phyloP scores from a whole-genome alignment of 23 tunicate genomes.

The Diplosoma virens region DNA sequence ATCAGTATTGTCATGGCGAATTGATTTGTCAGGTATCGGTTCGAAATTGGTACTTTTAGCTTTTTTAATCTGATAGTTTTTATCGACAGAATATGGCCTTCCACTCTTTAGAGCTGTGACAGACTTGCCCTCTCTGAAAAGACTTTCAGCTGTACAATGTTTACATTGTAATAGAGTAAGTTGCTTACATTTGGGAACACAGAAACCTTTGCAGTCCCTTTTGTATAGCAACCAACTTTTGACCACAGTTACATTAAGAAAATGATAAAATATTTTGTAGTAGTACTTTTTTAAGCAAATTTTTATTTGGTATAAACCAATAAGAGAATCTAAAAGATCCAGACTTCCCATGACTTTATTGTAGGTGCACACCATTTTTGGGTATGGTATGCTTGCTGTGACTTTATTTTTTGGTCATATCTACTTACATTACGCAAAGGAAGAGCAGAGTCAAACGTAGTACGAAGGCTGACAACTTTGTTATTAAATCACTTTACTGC shows the following conservation, averaged over 20 bases:
- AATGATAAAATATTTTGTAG: background rate
- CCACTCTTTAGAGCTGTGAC: background rate
- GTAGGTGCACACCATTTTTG: background rate
- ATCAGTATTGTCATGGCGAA: too few species aligned
- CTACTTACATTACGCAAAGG: background rate
- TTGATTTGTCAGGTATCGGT: too few species aligned
- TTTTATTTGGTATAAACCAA: conserved; percentile 1
- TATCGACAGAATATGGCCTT: too few species aligned
- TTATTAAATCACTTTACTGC: conserved; percentile 19
- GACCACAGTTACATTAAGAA: conserved; percentile 5
- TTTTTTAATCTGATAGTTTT: too few species aligned
- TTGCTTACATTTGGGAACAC: conserved; percentile 2
- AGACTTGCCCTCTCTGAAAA: background rate
- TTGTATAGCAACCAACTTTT: background rate
- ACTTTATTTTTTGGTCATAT: background rate
- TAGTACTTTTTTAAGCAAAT: conserved; percentile 3
- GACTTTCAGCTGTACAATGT: conserved; percentile 1
- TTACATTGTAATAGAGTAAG: conserved; percentile 2
- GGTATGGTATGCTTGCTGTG: conserved; percentile 1
- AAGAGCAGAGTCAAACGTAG: conserved; percentile 5
- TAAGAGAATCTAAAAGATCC: conserved; percentile 2
- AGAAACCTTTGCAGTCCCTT: background rate
- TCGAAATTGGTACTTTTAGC: too few species aligned
- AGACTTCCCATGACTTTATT: conserved; percentile 7
- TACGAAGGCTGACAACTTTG: conserved; percentile 15